These are phyloP conservation scores for Mirza zaza DNA, from an alignment of 2,113 vertebrate genomes.

Conservation along the genomic window DNA sequence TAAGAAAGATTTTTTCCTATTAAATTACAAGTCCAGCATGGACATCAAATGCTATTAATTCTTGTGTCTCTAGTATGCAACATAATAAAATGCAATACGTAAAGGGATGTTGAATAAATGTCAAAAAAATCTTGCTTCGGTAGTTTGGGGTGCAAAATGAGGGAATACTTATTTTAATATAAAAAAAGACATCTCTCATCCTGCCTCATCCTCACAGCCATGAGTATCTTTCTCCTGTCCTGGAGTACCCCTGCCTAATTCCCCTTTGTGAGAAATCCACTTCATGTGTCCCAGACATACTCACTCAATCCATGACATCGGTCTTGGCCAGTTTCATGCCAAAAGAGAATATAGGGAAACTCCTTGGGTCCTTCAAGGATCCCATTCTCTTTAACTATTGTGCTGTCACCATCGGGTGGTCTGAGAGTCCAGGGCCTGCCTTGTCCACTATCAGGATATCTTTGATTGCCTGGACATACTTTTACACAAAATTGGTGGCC, in stretches of 20 bases:
- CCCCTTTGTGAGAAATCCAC: neutral
- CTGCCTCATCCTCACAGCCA: too few species aligned
- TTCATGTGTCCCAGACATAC: too few species aligned
- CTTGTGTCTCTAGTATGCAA: neutral
- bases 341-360: neutral
- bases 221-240: neutral
- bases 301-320: neutral
- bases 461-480: too few species aligned
- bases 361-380: neutral
- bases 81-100: neutral
- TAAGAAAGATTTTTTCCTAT: neutral
- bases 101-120: neutral
- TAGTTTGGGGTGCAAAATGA: neutral
- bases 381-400: neutral
- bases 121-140: neutral
- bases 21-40: neutral
- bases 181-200: neutral
- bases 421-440: neutral
- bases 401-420: neutral
- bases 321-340: neutral
- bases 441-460: neutral
- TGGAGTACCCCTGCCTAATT: neutral
- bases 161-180: neutral
- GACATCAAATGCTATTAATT: neutral
- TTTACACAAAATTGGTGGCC: neutral